Evolutionary conservation across 2,113 vertebrate species (phyloP), one percentile per base, ranked within the genome.

Genomic region (Percina caprodes): DNA sequence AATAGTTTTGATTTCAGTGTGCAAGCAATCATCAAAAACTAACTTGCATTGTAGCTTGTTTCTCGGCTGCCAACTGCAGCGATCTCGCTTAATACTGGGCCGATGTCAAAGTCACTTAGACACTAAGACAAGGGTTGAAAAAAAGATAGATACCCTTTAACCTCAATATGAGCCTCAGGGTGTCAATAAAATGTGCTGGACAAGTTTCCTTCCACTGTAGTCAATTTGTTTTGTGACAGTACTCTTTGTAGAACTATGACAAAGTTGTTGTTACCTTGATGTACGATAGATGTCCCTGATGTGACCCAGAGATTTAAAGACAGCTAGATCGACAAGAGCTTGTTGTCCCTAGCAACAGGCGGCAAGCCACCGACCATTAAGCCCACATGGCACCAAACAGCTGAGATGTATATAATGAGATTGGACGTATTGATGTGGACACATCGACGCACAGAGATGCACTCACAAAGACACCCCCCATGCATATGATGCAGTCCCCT

Each of bases 401-500:
- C 79, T 30, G 70, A 74, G 67, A 80, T 69, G 76, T 19, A 79
- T 78, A 74, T 61, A 70, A 80, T 81, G 77, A 81, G 69, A 83
- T 59, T 76, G 70, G 80, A 82, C 45, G 7, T 75, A 55, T 68
- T 70, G 63, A 72, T 4, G 13, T 42, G 59, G 42, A 69, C 73
- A 59, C 46, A 3, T 48, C 39, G 19, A 72, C 19, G 30, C 39
- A 39, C 52, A 15, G 19, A 66, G 42, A 80, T 67, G 51, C 51
- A 42, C 67, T 39, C 35, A 39, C 21, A 23, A 51, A 66, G 46
- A 59, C 46, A 74, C 66, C 2, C 42, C 8, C 23, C 18, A 24
- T 11, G 66, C 61, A 54, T 58, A 48, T 33, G 60, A 67, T 69
- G 51, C 49, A 49, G 70, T 55, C 70, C 69, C 66, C 19, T 48